phyloP scores from a whole-genome alignment of 2,888 invertebrate species.

The Hypolimnas misippus region DNA sequence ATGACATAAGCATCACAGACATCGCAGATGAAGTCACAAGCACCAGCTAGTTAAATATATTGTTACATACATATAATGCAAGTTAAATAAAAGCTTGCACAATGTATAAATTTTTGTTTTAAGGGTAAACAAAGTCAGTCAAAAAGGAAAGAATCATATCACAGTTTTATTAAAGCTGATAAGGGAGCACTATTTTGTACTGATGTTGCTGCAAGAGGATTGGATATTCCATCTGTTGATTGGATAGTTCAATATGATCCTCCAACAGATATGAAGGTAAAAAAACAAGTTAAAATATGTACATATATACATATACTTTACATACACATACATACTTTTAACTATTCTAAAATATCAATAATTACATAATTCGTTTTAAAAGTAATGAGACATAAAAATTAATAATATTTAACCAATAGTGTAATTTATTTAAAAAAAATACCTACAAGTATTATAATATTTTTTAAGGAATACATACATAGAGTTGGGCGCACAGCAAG shows the following conservation, averaged over 20 bases:
- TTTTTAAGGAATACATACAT: slow-evolving; percentile 96
- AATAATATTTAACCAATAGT: too few relatives aligned
- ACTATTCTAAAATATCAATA: background rate
- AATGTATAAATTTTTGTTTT: slow-evolving; percentile 23
- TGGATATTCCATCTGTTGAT: slow-evolving; percentile 98
- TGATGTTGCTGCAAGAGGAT: slow-evolving; percentile 97
- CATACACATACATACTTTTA: too few relatives aligned
- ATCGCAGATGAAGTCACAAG: too few relatives aligned
- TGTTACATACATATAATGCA: too few relatives aligned
- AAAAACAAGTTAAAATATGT: background rate
- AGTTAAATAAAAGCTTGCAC: too few relatives aligned
- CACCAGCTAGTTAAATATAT: too few relatives aligned
- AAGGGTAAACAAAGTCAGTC: slow-evolving; percentile 99
- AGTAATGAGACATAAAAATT: too few relatives aligned
- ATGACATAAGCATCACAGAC: too few relatives aligned
- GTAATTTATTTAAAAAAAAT: too few relatives aligned
- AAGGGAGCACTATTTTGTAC: slow-evolving; percentile 96
- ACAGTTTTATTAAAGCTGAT: slow-evolving; percentile 96
- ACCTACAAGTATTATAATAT: too few relatives aligned
- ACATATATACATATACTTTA: background rate
- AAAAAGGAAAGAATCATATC: slow-evolving; percentile 96
- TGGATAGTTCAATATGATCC: slow-evolving; percentile 99
- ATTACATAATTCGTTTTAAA: too few relatives aligned
- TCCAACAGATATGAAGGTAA: slow-evolving; percentile 97
- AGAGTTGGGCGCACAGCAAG: slow-evolving; percentile 98